Percentiles rank a stretch among this genome's conserved stretches.
phyloP scores from a whole-genome alignment of 2,797 vertebrate genomes.

The Distichodus sexfasciatus region DNA sequence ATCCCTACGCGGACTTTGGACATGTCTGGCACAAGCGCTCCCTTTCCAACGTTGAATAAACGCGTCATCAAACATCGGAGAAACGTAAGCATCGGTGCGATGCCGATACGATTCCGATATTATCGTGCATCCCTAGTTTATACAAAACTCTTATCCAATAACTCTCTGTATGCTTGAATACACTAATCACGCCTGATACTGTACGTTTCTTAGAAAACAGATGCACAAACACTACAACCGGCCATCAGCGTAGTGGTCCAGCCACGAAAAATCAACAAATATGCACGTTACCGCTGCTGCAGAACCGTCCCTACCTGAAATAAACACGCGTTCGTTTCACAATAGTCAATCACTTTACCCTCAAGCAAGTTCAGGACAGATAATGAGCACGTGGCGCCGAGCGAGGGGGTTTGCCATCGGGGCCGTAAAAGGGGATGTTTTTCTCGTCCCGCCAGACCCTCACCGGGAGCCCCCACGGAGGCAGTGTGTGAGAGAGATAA shows the following conservation, averaged over 20 bases:
- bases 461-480: slow-evolving; percentile 56
- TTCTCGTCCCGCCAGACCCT: slow-evolving; percentile 1
- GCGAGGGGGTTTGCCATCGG: not conserved
- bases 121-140: no score
- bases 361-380: slow-evolving; percentile 25
- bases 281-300: slow-evolving; percentile 47
- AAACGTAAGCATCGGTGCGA: no score
- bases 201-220: not conserved
- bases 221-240: not conserved
- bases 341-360: slow-evolving; percentile 16
- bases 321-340: slow-evolving; percentile 8
- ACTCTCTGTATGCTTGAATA: slow-evolving; percentile 1
- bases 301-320: slow-evolving; percentile 32
- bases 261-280: slow-evolving; percentile 35
- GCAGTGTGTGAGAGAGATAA: slow-evolving; percentile 70
- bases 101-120: no score
- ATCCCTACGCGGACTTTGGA: no score
- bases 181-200: slow-evolving; percentile 6
- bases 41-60: no score
- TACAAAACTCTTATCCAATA: not conserved
- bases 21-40: no score
- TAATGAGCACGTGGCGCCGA: not conserved
- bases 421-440: slow-evolving; percentile 32
- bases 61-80: no score
- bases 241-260: slow-evolving; percentile 16